Conservation (phyloP, 1,140 invertebrate species). For the Lepidostoma basale region DNA sequence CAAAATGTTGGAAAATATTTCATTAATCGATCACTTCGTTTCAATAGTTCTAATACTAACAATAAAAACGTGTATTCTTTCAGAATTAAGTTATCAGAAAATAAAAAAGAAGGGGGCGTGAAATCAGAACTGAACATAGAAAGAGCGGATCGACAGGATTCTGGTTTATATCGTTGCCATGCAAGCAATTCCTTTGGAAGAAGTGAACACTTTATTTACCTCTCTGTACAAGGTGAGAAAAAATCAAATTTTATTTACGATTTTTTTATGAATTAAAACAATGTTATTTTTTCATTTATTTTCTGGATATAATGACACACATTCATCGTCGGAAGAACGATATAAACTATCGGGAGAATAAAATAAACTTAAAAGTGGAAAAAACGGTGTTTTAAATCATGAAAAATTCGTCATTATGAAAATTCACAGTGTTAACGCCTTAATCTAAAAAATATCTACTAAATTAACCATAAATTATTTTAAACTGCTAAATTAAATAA, state of each 20-base stretch:
- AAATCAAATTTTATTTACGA: neutral
- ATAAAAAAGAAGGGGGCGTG: slow-evolving; percentile 71
- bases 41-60: no score
- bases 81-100: slow-evolving; percentile 64
- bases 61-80: no score
- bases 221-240: slow-evolving; percentile 79
- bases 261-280: neutral
- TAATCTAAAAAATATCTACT: no score
- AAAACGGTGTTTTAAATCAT: no score
- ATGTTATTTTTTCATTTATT: neutral
- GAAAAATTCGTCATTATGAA: no score
- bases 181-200: slow-evolving; percentile 84
- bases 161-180: slow-evolving; percentile 84
- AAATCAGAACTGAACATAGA: slow-evolving; percentile 72
- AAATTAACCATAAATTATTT: no score
- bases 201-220: slow-evolving; percentile 81
- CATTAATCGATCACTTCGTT: no score
- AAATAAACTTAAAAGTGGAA: no score
- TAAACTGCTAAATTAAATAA: no score
- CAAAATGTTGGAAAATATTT: neutral
- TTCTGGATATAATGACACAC: neutral
- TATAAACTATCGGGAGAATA: no score
- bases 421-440: no score
- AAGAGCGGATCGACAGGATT: slow-evolving; percentile 76
- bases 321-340: no score